Conservation (phyloP, 2,888 invertebrate species). For the Lacanobia oleracea region DNA sequence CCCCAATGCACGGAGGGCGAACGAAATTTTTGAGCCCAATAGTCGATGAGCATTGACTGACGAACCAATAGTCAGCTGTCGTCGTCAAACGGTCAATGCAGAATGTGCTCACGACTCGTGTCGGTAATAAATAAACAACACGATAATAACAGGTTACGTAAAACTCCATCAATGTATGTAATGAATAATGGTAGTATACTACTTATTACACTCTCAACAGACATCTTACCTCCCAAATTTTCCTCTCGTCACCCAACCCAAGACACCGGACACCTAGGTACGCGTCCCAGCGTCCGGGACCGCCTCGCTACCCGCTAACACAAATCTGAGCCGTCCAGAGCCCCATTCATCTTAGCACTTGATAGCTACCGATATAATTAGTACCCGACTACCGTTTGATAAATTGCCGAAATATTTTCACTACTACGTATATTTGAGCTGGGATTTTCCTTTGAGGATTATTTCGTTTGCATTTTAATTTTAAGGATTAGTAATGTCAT, state of each 20-base stretch:
- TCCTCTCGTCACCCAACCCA: neutral
- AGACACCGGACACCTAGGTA: slow-evolving; percentile 31
- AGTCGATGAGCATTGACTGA: no score
- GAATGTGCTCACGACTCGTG: no score
- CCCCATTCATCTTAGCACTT: slow-evolving; percentile 59
- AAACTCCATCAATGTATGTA: no score
- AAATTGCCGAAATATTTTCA: slow-evolving; percentile 59
- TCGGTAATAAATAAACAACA: no score
- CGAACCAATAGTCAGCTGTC: no score
- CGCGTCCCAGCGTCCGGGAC: slow-evolving; percentile 21
- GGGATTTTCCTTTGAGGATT: slow-evolving; percentile 41
- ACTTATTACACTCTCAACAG: neutral
- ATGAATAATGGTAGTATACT: no score
- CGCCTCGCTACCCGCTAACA: slow-evolving; percentile 13
- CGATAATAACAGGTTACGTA: no score
- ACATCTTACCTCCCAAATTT: neutral
- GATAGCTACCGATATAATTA: slow-evolving; percentile 63
- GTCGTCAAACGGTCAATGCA: no score
- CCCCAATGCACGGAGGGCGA: no score
- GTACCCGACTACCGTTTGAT: slow-evolving; percentile 47
- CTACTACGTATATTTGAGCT: slow-evolving; percentile 24
- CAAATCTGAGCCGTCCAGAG: slow-evolving; percentile 49
- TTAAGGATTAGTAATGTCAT: slow-evolving; percentile 21
- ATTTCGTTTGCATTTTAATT: slow-evolving; percentile 52
- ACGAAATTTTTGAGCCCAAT: no score